Evolutionary conservation across 2,113 vertebrate species (phyloP).

Genomic region (Trichechus manatus): DNA sequence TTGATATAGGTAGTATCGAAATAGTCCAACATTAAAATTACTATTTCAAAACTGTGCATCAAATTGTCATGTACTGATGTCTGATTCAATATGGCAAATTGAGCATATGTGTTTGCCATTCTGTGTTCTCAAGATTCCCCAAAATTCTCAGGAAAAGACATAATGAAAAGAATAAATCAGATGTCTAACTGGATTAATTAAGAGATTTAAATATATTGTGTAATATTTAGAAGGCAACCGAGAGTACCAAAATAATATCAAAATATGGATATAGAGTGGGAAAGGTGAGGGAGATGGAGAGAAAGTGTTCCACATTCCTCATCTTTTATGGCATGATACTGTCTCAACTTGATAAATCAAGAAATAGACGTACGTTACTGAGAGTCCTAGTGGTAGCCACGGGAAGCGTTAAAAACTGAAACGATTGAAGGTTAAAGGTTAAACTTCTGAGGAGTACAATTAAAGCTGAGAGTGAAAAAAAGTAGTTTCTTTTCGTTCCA

Average conservation of each 20-base stretch:
- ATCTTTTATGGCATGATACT: neutral
- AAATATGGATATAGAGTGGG: neutral
- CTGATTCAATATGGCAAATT: no score
- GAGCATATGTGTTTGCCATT: no score
- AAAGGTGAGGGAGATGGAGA: neutral
- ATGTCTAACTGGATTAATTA: neutral
- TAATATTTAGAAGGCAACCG: neutral
- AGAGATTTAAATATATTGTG: neutral
- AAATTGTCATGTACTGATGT: no score
- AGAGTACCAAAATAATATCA: neutral
- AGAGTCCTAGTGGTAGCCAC: neutral
- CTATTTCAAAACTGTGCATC: no score
- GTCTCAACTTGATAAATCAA: neutral
- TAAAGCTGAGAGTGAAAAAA: neutral
- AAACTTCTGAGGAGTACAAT: neutral
- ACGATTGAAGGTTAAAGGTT: neutral
- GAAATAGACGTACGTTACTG: neutral
- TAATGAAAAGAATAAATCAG: neutral
- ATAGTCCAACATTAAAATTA: no score
- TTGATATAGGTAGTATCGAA: no score
- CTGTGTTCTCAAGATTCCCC: neutral
- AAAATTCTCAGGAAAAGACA: neutral
- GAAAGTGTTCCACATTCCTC: neutral
- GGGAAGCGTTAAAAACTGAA: conserved; percentile 14
- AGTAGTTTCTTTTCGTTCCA: neutral